Conservation (phyloP, 2,113 vertebrate genomes). For the Natator depressus region DNA sequence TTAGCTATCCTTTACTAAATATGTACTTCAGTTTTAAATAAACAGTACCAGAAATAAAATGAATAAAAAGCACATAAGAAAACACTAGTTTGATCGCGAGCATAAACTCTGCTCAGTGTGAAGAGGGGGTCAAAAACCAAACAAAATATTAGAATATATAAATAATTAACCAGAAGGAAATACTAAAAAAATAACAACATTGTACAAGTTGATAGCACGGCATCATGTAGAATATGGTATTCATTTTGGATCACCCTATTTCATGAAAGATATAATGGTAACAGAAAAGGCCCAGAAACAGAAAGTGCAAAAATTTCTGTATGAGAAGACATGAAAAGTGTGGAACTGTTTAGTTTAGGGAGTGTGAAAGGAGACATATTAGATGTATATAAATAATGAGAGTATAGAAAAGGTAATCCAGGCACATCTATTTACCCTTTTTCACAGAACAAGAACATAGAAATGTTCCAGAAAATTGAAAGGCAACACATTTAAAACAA, state of each 20-base stretch:
- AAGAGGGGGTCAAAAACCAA: neutral
- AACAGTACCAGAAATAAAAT: neutral
- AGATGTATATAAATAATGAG: neutral
- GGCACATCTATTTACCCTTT: constrained; percentile 57
- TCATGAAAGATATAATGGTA: neutral
- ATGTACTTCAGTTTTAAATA: neutral
- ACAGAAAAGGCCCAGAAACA: neutral
- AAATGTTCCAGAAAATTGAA: constrained; percentile 64
- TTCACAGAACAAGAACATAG: constrained; percentile 47
- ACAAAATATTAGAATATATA: neutral
- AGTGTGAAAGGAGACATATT: neutral
- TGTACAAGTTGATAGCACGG: constrained; percentile 20
- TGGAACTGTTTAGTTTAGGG: neutral
- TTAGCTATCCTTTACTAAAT: neutral
- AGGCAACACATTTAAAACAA: constrained; percentile 49
- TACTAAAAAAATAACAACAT: neutral
- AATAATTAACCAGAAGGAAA: constrained; percentile 7
- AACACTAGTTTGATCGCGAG: neutral
- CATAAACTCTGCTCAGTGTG: neutral
- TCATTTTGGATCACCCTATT: neutral
- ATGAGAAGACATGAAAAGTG: neutral
- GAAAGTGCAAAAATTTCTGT: neutral
- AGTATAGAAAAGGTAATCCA: constrained; percentile 7
- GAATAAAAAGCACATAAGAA: neutral
- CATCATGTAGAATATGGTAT: constrained; percentile 21